Percentiles rank a stretch among this genome's conserved stretches.
phyloP scores from a whole-genome alignment of 2,113 vertebrate species.

The Oreochromis tanganicae region DNA sequence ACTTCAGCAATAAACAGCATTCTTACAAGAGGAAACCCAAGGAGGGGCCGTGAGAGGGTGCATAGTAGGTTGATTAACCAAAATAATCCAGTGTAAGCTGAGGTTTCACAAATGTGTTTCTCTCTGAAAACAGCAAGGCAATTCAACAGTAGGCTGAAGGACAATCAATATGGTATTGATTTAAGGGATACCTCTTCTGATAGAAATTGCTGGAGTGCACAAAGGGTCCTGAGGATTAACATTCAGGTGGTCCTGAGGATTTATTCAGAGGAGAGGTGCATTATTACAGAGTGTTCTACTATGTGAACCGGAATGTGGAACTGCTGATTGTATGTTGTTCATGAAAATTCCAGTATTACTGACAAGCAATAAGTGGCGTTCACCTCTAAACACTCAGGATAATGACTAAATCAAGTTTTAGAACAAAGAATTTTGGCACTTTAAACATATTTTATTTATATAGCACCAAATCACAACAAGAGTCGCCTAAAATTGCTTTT shows the following conservation, averaged over 20 bases:
- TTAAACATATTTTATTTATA: neutral
- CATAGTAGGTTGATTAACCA: neutral
- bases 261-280: neutral
- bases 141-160: neutral
- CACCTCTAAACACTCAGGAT: neutral
- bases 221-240: neutral
- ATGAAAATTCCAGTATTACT: neutral
- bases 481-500: neutral
- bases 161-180: neutral
- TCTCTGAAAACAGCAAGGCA: neutral
- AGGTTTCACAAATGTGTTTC: neutral
- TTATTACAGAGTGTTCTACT: neutral
- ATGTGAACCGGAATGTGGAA: neutral
- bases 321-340: neutral
- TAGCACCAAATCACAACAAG: neutral
- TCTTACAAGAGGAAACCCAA: neutral
- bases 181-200: neutral
- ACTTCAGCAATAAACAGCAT: neutral
- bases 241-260: neutral
- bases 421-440: neutral
- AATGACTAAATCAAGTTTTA: neutral
- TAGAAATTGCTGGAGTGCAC: neutral
- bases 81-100: neutral
- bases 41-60: neutral
- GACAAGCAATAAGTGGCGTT: neutral